These are phyloP conservation scores for Chlorospingus flavigularis DNA, from an alignment of 2,797 vertebrate species.

Conservation along the genomic window DNA sequence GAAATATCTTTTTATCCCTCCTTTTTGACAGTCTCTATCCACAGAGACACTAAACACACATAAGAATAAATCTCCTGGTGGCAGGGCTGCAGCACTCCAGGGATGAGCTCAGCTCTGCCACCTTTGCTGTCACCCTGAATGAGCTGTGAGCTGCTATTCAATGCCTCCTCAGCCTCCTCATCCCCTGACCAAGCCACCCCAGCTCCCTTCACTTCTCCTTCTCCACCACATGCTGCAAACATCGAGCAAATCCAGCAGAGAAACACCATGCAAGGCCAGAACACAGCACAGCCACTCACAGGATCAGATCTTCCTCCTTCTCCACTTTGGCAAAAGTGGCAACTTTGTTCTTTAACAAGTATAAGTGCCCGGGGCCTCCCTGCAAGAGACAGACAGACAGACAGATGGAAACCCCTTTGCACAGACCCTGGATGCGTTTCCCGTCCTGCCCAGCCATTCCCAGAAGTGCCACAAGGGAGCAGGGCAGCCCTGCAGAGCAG, in stretches of 20 bases:
- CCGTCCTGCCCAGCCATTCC: background rate
- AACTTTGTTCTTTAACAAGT: slow-evolving; percentile 96
- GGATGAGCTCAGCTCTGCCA: background rate
- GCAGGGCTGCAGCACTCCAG: background rate
- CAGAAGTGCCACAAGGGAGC: background rate
- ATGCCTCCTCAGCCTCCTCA: background rate
- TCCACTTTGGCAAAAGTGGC: slow-evolving; percentile 98
- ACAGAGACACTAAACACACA: background rate
- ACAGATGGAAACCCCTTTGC: background rate
- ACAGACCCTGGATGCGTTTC: rapidly evolving
- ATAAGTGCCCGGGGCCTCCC: slow-evolving; percentile 95
- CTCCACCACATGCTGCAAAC: background rate
- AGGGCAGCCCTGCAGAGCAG: background rate
- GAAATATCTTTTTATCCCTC: rapidly evolving
- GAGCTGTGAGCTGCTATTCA: background rate
- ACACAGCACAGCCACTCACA: slow-evolving; percentile 78
- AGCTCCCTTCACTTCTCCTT: background rate
- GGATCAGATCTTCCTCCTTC: slow-evolving; percentile 96
- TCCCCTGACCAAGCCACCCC: background rate
- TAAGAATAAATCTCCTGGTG: background rate
- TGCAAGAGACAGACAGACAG: slow-evolving; percentile 59
- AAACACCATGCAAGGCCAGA: background rate
- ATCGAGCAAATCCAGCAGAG: background rate
- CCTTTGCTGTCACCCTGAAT: rapidly evolving
- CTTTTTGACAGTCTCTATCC: background rate